Evolutionary conservation across 2,797 vertebrate genomes (phyloP).

Genomic region (Phalloptychus januarius): DNA sequence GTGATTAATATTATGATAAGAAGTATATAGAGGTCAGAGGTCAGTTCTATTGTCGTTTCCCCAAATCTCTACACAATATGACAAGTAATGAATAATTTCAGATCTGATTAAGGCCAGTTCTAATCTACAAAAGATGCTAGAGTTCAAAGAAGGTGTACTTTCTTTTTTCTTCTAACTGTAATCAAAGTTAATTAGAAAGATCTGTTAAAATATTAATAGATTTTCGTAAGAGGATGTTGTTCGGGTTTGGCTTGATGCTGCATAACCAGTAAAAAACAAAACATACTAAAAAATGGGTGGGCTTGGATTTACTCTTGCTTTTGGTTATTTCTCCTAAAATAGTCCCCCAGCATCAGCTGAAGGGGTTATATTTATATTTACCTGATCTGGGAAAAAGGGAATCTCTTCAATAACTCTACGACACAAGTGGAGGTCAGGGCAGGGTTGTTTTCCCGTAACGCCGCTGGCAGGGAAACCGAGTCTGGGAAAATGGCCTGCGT

Average conservation of each 20-base stretch:
- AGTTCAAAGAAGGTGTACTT: neutral
- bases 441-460: neutral
- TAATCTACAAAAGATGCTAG: neutral
- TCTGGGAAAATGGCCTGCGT: constrained; percentile 28
- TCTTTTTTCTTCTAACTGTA: neutral
- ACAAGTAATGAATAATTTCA: neutral
- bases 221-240: neutral
- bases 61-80: too few relatives aligned
- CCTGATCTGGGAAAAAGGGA: constrained; percentile 52
- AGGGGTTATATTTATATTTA: constrained; percentile 63
- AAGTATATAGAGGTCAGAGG: too few relatives aligned
- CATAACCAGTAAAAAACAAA: neutral
- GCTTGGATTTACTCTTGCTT: constrained; percentile 4
- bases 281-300: too few relatives aligned
- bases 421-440: constrained; percentile 34
- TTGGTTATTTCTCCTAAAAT: constrained; percentile 44
- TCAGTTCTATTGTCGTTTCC: too few relatives aligned
- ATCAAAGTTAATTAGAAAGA: neutral
- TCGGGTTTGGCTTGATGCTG: neutral
- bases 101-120: neutral
- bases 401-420: constrained; percentile 32
- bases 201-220: neutral
- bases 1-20: too few relatives aligned
- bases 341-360: constrained; percentile 17
- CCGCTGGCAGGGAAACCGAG: constrained; percentile 29